Evolutionary conservation across 2,113 vertebrate genomes (phyloP).

Genomic region (Sander vitreus): DNA sequence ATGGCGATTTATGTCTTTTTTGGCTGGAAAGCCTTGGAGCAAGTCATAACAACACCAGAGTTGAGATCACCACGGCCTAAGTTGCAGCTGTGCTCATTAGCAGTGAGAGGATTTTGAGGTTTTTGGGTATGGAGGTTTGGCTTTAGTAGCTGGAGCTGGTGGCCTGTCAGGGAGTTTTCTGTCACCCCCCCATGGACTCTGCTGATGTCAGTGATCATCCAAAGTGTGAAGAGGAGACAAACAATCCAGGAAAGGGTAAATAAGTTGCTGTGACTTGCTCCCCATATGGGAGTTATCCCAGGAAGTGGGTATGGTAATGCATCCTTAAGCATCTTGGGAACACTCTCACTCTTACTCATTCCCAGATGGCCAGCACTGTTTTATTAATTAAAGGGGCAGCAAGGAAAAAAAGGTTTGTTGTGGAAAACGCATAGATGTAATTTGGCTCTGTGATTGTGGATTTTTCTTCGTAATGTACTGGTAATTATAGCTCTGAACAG

Average conservation of each 20-base stretch:
- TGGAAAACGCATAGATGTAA: constrained; percentile 78
- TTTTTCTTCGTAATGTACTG: constrained; percentile 70
- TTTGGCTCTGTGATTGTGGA: constrained; percentile 75
- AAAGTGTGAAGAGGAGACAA: constrained; percentile 56
- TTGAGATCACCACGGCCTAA: constrained; percentile 68
- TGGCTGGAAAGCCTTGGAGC: constrained; percentile 44
- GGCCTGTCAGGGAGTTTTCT: constrained; percentile 42
- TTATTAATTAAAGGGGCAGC: constrained; percentile 80
- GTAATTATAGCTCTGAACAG: constrained; percentile 71
- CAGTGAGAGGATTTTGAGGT: constrained; percentile 61
- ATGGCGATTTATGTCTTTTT: constrained; percentile 33
- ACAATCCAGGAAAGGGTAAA: constrained; percentile 61
- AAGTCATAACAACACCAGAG: constrained; percentile 75
- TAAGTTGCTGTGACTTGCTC: constrained; percentile 41
- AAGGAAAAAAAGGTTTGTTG: constrained; percentile 58
- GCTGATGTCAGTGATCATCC: constrained; percentile 55
- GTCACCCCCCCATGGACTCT: constrained; percentile 31
- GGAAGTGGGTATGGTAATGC: constrained; percentile 75
- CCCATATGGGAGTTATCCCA: constrained; percentile 80
- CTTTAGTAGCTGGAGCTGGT: constrained; percentile 34
- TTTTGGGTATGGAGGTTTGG: constrained; percentile 43
- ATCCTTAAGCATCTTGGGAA: constrained; percentile 75
- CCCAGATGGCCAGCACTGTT: constrained; percentile 80
- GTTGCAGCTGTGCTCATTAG: constrained; percentile 83
- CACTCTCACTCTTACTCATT: constrained; percentile 73